Evolutionary conservation across 2,888 invertebrate species (phyloP).

Genomic region (Steromphala cineraria): DNA sequence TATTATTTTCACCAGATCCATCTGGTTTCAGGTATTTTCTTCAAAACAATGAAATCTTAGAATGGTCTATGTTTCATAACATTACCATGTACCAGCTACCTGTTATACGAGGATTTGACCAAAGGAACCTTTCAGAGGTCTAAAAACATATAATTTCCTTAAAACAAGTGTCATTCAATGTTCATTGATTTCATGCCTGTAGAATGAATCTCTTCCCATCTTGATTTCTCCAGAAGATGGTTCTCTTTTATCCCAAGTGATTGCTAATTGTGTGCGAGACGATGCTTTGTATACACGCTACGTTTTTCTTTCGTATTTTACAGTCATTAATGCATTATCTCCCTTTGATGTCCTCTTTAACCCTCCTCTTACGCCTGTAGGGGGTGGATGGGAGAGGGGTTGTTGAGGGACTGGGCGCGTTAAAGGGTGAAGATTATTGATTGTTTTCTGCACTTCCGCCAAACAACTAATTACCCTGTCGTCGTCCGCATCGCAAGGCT

Average conservation of each 20-base stretch:
- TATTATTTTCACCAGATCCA: too few relatives aligned
- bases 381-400: neutral
- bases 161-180: neutral
- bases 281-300: slow-evolving; percentile 2
- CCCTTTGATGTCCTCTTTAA: neutral
- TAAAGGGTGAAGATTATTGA: neutral
- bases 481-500: neutral
- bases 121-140: neutral
- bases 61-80: too few relatives aligned
- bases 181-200: neutral
- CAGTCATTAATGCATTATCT: neutral
- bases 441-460: neutral
- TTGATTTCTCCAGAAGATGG: neutral
- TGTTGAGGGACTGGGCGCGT: neutral
- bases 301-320: neutral
- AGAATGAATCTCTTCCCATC: neutral
- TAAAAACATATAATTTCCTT: neutral
- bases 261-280: slow-evolving; percentile 4
- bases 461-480: neutral
- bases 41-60: too few relatives aligned
- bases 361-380: neutral
- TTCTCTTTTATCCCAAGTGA: neutral
- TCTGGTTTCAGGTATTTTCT: too few relatives aligned
- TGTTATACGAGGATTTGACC: neutral
- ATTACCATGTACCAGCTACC: neutral